Conservation (phyloP, 2,888 invertebrate species). For the Chalcosyrphus nemorum region DNA sequence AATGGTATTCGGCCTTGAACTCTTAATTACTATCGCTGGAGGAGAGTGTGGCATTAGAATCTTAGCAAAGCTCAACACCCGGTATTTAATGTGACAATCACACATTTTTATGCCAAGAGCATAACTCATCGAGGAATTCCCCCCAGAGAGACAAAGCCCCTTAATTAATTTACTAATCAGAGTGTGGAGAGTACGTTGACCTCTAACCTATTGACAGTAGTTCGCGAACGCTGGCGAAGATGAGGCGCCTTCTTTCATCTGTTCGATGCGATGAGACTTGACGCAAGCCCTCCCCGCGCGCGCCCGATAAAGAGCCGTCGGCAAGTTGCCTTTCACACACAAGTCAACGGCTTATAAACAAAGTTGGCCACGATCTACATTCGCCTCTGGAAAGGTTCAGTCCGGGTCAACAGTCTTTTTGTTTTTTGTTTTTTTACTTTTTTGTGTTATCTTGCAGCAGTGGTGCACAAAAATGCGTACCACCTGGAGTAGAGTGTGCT, state of each 20-base stretch:
- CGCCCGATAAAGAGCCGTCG: constrained; percentile 40
- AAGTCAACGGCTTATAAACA: constrained; percentile 51
- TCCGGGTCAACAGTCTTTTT: constrained; percentile 60
- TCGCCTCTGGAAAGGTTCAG: constrained; percentile 55
- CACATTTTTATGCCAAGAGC: constrained; percentile 13
- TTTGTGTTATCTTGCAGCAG: neutral
- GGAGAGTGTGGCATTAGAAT: neutral
- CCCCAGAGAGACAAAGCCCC: constrained; percentile 27
- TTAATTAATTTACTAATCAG: constrained; percentile 59
- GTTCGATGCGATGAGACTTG: neutral
- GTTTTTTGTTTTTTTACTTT: neutral
- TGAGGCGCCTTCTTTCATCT: constrained; percentile 46
- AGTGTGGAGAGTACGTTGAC: constrained; percentile 51
- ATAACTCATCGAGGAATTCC: constrained; percentile 49
- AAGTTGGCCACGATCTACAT: constrained; percentile 36
- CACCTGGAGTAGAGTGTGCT: constrained; percentile 60
- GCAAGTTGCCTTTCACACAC: constrained; percentile 66
- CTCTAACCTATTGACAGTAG: constrained; percentile 57
- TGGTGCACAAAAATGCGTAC: constrained; percentile 63
- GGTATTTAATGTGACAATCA: constrained; percentile 43
- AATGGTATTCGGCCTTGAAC: constrained; percentile 49
- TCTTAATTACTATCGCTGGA: constrained; percentile 22
- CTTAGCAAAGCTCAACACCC: neutral
- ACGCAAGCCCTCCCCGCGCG: neutral
- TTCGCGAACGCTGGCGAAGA: neutral